Conservation (phyloP, 2,797 vertebrate genomes). For the Varecia variegata region DNA sequence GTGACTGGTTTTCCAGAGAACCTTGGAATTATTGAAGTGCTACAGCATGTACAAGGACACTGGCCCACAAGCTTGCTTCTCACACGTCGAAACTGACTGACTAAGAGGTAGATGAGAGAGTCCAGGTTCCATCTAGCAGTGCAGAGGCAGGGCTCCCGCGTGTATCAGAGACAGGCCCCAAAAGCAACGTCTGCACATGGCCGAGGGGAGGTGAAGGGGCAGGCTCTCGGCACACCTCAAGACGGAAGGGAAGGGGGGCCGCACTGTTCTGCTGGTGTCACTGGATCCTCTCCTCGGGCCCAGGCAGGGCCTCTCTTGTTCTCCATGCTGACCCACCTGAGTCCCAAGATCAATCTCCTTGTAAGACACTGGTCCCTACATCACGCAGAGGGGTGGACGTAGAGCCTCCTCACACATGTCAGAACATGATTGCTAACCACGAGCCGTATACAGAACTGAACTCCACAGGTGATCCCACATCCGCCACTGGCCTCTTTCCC, state of each 20-base stretch:
- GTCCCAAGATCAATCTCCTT: constrained; percentile 1
- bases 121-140: constrained; percentile 57
- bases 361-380: constrained; percentile 1
- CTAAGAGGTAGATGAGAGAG: constrained; percentile 78
- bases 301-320: not conserved
- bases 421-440: not conserved
- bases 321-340: constrained; percentile 8
- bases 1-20: constrained; percentile 44
- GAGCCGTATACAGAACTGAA: not conserved
- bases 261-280: not conserved
- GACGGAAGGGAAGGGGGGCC: not conserved
- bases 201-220: not conserved
- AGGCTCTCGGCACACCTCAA: not conserved
- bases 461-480: not conserved
- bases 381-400: not conserved
- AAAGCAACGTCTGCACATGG: not conserved
- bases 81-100: constrained; percentile 24
- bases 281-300: not conserved
- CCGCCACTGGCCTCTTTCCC: not conserved
- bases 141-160: constrained; percentile 15
- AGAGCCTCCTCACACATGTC: not conserved
- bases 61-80: constrained; percentile 60
- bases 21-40: constrained; percentile 43
- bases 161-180: not conserved
- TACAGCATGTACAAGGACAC: constrained; percentile 51